These are phyloP conservation scores for Felis chaus DNA, from an alignment of 2,113 vertebrate species.

Conservation along the genomic window DNA sequence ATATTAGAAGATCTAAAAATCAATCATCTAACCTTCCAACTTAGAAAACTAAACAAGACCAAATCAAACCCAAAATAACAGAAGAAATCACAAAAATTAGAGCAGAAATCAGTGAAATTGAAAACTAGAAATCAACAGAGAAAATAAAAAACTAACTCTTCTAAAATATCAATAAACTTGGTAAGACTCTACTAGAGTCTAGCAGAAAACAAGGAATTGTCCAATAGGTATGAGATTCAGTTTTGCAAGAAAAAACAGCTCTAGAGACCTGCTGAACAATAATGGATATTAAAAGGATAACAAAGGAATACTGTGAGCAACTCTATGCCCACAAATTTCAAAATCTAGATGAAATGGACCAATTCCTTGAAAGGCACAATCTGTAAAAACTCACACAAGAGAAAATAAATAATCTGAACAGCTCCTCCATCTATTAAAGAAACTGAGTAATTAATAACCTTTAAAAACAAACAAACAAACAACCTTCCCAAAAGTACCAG, in stretches of 20 bases:
- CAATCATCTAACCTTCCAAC: background rate
- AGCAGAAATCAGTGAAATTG: background rate
- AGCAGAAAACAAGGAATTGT: background rate
- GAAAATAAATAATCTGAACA: background rate
- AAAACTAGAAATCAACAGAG: background rate
- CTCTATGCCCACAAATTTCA: background rate
- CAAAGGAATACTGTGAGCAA: background rate
- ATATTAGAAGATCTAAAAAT: constrained; percentile 7
- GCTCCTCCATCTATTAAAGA: background rate
- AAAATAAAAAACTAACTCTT: background rate
- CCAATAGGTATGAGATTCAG: background rate
- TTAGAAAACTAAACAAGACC: background rate
- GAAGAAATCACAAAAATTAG: background rate
- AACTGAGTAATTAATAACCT: constrained; percentile 4
- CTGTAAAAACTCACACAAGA: constrained; percentile 22
- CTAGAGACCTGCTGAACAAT: background rate
- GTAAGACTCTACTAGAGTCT: background rate
- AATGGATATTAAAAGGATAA: background rate
- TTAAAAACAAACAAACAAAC: background rate
- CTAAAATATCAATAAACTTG: constrained; percentile 25
- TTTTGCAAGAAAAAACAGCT: background rate
- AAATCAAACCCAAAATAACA: constrained; percentile 13
- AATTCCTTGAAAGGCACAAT: constrained; percentile 5
- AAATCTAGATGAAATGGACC: background rate
- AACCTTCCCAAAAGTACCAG: background rate